Conservation (phyloP, 2,797 vertebrate species). For the Cossypha polioptera region DNA sequence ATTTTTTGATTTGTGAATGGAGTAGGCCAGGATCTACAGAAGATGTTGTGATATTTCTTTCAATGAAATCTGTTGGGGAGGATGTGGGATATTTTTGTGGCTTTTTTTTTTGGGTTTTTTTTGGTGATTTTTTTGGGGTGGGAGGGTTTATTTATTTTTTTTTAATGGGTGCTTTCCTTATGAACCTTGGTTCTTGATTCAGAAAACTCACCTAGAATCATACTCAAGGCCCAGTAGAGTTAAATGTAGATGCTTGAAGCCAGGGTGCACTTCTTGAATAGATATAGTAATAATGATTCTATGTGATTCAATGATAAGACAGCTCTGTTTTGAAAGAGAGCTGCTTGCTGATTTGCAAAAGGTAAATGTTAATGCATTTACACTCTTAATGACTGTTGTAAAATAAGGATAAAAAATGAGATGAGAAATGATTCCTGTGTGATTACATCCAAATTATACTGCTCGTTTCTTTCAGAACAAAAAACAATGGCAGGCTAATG, state of each 20-base stretch:
- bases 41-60: background rate
- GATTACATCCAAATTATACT: constrained; percentile 30
- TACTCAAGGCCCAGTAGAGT: background rate
- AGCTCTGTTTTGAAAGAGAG: background rate
- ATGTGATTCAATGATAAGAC: background rate
- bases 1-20: background rate
- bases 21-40: background rate
- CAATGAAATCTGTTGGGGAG: background rate
- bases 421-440: constrained; percentile 15
- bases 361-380: constrained; percentile 11
- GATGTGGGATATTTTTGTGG: background rate
- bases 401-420: background rate
- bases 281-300: background rate
- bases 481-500: constrained; percentile 15
- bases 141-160: background rate
- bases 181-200: background rate
- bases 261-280: background rate
- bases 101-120: background rate
- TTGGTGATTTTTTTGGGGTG: no score
- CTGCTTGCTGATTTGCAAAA: background rate
- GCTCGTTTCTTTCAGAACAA: background rate
- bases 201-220: background rate
- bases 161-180: background rate
- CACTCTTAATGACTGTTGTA: background rate
- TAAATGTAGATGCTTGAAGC: background rate